Evolutionary conservation across 92 coral and sea anemone genomes (phyloP).

Genomic region (Nematostella vectensis): DNA sequence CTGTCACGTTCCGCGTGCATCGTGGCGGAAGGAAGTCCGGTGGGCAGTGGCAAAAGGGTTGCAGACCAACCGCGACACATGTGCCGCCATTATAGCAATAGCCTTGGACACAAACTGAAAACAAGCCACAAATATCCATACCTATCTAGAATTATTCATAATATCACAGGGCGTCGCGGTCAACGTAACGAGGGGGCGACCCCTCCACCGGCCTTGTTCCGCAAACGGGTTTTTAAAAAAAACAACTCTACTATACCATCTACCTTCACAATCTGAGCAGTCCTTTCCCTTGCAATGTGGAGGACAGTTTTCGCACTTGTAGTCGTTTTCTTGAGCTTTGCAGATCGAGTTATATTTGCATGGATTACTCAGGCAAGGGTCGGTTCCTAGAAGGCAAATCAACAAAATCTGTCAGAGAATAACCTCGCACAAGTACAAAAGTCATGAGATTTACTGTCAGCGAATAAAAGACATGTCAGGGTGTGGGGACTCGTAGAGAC

Average conservation of each 20-base stretch:
- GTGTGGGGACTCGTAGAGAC: no score
- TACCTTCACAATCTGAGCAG: constrained; percentile 38
- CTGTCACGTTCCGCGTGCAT: neutral
- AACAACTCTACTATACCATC: constrained; percentile 8
- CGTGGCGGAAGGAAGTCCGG: constrained; percentile 39
- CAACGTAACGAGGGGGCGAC: no score
- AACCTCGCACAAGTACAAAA: no score
- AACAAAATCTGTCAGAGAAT: no score
- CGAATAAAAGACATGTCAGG: no score
- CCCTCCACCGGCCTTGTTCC: no score
- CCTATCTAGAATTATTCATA: neutral
- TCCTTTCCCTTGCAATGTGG: constrained; percentile 25
- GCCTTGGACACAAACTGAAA: constrained; percentile 41
- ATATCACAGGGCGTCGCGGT: no score
- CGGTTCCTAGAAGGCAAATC: constrained; percentile 6
- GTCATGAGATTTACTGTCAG: no score
- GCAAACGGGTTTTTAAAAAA: no score
- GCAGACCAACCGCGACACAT: constrained; percentile 50
- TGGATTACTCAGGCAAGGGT: constrained; percentile 42
- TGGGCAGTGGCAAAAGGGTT: constrained; percentile 55
- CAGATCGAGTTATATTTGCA: constrained; percentile 46
- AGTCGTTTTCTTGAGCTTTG: constrained; percentile 10
- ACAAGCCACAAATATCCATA: constrained; percentile 7
- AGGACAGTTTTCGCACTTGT: constrained; percentile 39
- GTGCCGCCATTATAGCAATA: constrained; percentile 76